Base-by-base conservation (phyloP, 2,888 invertebrate species). In the Lithodes maja region DNA sequence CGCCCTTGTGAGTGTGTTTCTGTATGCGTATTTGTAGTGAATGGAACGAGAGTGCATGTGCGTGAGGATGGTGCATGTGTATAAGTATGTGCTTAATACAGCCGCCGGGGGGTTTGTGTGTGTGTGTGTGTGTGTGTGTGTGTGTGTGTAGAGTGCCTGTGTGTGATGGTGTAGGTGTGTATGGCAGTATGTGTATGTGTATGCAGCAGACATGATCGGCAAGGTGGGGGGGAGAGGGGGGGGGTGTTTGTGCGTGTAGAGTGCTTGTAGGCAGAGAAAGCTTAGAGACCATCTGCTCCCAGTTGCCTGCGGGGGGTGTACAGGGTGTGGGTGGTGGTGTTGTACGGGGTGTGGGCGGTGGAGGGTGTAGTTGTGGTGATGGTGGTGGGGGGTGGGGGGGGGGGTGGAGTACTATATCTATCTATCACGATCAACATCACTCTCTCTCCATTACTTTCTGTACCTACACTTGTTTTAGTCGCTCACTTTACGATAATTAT, bases 61-160 rank as follows among this genome's bases (percentile, higher is more conserved):
- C 33, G 33, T 33, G 33, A 33, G 33, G 33, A 33, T 33, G 33
- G 33, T 33, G 33, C 33, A 33, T 33, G 33, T 33, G 33, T 33
- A 33, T 33, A 33, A 33, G 33, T 33, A 33, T 33, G 33, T 33
- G 33, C 33, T 33, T 33, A 33, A 33, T 33, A 33, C 33, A 33
- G 33, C 33, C 33, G 33, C 33, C 33, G 33, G 33, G 33, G 61
- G 61, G 12, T 12, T 0, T 61, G 61, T 61, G 61, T 61, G 61
- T 61, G 61, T 61, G 61, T 61, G 61, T 61, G 61, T 61, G 61
- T 61, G 61, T 61, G 61, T 61, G 61, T 61, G 61, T 61, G 61
- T 61, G 61, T 61, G 61, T 12, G 12, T 61, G 61, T 33, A 33
- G 33, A 33, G 61, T 61, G 61, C 12, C 7, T 61, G 61, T 61